Conservation (phyloP, 2,113 vertebrate genomes). For the Meriones unguiculatus region DNA sequence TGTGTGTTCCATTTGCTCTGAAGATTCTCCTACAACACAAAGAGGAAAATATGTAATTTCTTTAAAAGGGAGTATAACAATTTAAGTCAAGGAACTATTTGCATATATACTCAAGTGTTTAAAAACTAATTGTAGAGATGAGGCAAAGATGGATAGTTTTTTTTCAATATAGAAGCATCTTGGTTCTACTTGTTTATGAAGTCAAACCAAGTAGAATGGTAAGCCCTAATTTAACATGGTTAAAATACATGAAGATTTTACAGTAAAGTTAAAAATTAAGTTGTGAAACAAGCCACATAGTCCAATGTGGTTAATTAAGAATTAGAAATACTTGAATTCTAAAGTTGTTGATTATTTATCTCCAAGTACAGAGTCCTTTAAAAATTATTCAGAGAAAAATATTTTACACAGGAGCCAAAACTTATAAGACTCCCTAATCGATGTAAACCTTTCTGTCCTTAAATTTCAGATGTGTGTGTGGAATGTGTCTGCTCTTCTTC, state of each 20-base stretch:
- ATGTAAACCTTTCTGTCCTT: not conserved
- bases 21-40: not conserved
- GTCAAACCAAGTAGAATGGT: not conserved
- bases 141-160: not conserved
- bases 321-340: not conserved
- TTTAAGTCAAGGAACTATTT: not conserved
- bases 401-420: not conserved
- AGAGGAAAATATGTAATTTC: not conserved
- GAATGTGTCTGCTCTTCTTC: not conserved
- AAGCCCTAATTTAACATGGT: not conserved
- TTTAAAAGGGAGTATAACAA: not conserved
- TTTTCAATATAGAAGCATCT: not conserved
- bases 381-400: conserved; percentile 67
- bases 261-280: conserved; percentile 70
- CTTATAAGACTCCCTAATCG: too few species aligned
- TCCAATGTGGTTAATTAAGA: conserved; percentile 6
- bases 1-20: not conserved
- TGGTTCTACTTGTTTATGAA: not conserved
- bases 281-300: not conserved
- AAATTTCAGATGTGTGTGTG: not conserved
- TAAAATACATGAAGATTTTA: not conserved
- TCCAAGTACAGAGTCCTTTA: conserved; percentile 60
- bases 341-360: conserved; percentile 60
- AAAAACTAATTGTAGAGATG: not conserved
- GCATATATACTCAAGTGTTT: not conserved